phyloP scores from a whole-genome alignment of 2,797 vertebrate species.

The Bovichtus diacanthus region DNA sequence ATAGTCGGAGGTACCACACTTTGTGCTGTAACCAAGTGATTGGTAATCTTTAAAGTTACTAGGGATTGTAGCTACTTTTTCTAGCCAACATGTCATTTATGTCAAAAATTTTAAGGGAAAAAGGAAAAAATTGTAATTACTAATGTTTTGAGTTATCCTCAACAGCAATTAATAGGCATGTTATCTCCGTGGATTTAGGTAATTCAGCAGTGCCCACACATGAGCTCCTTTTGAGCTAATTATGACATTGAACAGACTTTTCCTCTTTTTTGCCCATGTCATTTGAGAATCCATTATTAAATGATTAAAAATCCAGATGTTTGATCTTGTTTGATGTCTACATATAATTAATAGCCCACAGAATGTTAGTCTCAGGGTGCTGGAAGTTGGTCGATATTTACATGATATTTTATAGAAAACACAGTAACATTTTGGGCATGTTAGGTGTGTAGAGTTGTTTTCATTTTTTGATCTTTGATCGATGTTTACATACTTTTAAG shows the following conservation, averaged over 20 bases:
- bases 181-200: constrained; percentile 1
- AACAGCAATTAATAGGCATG: constrained; percentile 6
- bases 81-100: not conserved
- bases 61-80: not conserved
- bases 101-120: not conserved
- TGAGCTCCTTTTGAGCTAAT: constrained; percentile 21
- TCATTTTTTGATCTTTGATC: not conserved
- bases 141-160: constrained; percentile 5
- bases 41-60: not conserved
- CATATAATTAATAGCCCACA: constrained; percentile 21
- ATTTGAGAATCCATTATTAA: constrained; percentile 10
- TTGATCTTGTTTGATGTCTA: constrained; percentile 35
- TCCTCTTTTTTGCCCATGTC: not conserved
- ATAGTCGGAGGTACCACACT: not conserved
- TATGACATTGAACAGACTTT: constrained; percentile 10
- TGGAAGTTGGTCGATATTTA: not conserved
- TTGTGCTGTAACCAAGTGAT: not conserved
- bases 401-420: not conserved
- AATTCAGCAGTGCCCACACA: not conserved
- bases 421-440: not conserved
- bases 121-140: constrained; percentile 9
- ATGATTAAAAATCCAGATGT: constrained; percentile 17
- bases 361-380: constrained; percentile 7
- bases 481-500: not conserved
- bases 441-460: not conserved